Evolutionary conservation across 2,797 vertebrate species (phyloP).

Genomic region (Leptoclinus maculatus): DNA sequence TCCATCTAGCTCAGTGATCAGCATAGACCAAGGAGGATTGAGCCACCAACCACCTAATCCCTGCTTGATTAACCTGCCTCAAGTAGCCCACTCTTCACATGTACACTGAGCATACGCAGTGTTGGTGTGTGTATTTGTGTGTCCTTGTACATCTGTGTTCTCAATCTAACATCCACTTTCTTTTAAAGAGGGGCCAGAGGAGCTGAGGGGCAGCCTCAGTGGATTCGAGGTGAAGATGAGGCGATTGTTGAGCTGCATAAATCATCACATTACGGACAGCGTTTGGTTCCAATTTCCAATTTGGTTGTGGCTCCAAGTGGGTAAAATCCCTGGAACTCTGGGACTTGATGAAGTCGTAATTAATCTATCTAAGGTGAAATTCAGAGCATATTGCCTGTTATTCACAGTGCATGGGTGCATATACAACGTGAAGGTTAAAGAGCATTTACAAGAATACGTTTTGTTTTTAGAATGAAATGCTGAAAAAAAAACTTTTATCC

Average conservation of each 20-base stretch:
- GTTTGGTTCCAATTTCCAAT: background rate
- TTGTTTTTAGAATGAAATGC: background rate
- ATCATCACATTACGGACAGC: slow-evolving; percentile 14
- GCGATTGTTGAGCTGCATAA: slow-evolving; percentile 29
- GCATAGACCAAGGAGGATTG: background rate
- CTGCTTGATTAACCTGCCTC: slow-evolving; percentile 52
- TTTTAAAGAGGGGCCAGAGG: slow-evolving; percentile 20
- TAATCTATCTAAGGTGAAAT: too few species aligned
- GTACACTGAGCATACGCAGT: background rate
- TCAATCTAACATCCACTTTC: slow-evolving; percentile 23
- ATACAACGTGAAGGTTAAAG: too few species aligned
- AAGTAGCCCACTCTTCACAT: slow-evolving; percentile 30
- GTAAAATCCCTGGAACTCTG: background rate
- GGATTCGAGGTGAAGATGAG: slow-evolving; percentile 31
- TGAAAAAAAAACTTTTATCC: too few species aligned
- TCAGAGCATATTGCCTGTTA: background rate
- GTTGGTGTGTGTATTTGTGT: slow-evolving; percentile 6
- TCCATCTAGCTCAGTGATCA: slow-evolving; percentile 1
- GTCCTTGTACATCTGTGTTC: background rate
- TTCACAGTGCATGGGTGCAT: background rate
- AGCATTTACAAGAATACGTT: background rate
- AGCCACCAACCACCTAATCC: slow-evolving; percentile 34
- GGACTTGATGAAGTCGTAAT: background rate
- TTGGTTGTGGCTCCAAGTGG: background rate
- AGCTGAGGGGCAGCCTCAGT: slow-evolving; percentile 24